Evolutionary conservation across 1,140 invertebrate species (phyloP), one percentile per base, ranked within the genome.

Genomic region (Pachyrhynchus sulphureomaculatus): DNA sequence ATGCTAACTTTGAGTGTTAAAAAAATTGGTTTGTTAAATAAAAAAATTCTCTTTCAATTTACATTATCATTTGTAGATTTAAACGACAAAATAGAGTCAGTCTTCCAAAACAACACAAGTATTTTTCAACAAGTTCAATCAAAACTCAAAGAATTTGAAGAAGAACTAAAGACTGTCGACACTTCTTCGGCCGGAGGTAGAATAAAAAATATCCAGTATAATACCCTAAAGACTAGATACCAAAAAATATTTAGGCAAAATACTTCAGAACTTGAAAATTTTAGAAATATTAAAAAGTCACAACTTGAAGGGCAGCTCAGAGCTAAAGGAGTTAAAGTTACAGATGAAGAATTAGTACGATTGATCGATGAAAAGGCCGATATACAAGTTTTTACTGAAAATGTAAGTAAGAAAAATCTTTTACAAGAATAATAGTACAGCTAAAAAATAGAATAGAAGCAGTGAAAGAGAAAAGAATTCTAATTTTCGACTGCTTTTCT

Each of bases 311-410:
- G 60, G 2, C 68, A 72, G 34, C 59, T 72, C 9, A 51, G 58
- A 20, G 68, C 64, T 21, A 72, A 68, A 62, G 68, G 68, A 10
- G 48, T 68, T 6, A 45, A 53, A n/a, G 61, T 67, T 3, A 62
- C 64, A 3, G 71, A 73, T 6, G 68, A 70, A 39, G 66, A 72
- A 41, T 37, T 72, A 1, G 53, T 44, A 32, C 15, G 34, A 20
- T 44, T 72, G 10, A 32, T 72, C 1, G 65, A 68, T 33, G 64
- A 70, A 21, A 53, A 65, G 13, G 51, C 54, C 4, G 65, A 72
- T 52, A 60, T 64, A 23, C 70, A 74, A 21, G 24, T 71, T 51
- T 74, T 74, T 62, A 74, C 68, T 15, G 72, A 72, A 37, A 74
- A 74, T 64, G 72, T 74, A 65, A 56, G 63, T 59, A 0, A n/a